phyloP scores from a whole-genome alignment of 2,888 invertebrate genomes.

The Tachina fera region DNA sequence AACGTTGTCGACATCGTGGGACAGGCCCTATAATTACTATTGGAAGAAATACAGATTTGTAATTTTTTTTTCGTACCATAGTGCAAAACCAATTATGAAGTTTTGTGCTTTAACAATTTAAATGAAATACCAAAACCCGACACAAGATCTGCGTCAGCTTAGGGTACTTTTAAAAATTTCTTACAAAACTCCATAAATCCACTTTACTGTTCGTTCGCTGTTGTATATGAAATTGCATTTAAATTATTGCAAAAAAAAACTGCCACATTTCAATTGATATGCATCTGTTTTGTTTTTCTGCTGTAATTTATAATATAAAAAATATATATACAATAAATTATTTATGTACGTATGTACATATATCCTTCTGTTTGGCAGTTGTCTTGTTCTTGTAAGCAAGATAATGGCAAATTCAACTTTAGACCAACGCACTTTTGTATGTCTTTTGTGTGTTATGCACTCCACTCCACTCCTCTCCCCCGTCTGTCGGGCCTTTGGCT shows the following conservation, averaged over 20 bases:
- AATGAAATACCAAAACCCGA: not conserved
- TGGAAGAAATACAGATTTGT: too few relatives aligned
- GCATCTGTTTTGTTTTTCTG: conserved; percentile 59
- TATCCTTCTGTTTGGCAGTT: conserved; percentile 52
- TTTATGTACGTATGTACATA: not conserved
- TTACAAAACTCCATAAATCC: not conserved
- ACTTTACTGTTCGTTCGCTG: conserved; percentile 6
- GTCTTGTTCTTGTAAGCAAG: conserved; percentile 51
- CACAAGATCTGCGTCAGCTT: not conserved
- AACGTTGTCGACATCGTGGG: too few relatives aligned
- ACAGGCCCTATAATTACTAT: too few relatives aligned
- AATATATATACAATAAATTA: not conserved
- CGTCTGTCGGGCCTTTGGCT: not conserved
- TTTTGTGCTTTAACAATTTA: too few relatives aligned
- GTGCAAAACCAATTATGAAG: too few relatives aligned
- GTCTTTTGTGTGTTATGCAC: not conserved
- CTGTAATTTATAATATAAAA: conserved; percentile 43
- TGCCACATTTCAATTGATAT: conserved; percentile 68
- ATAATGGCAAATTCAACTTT: conserved; percentile 59
- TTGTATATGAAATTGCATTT: conserved; percentile 52
- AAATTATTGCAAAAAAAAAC: conserved; percentile 62
- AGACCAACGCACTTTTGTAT: conserved; percentile 63
- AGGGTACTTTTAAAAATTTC: conserved; percentile 33
- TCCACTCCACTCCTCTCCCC: not conserved
- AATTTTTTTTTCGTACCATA: too few relatives aligned